Conservation (phyloP, 1,140 invertebrate species). For the Leguminivora glycinivorella region DNA sequence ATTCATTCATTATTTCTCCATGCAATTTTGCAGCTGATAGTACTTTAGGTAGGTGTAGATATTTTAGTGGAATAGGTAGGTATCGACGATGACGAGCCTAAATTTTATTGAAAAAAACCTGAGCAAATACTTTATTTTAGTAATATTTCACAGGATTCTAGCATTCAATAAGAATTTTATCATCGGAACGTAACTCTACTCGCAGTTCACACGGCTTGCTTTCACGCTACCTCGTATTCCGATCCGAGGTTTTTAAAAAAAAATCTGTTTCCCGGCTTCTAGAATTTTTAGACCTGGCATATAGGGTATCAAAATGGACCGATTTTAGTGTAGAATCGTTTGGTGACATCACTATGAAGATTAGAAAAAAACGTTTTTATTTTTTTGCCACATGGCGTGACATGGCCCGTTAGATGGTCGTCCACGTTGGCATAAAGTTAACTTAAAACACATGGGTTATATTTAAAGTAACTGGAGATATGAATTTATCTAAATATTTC, state of each 20-base stretch:
- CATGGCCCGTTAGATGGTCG: not conserved
- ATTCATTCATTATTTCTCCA: too few relatives aligned
- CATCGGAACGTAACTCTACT: not conserved
- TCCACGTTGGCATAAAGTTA: not conserved
- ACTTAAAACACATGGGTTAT: not conserved
- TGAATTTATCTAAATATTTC: not conserved
- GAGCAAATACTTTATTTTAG: too few relatives aligned
- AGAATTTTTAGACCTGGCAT: not conserved
- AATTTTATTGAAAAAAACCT: too few relatives aligned
- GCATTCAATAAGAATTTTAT: not conserved
- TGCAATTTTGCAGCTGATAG: too few relatives aligned
- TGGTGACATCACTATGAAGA: not conserved
- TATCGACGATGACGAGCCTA: too few relatives aligned
- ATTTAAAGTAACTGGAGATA: not conserved
- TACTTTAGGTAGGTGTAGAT: too few relatives aligned
- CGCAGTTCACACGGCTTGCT: not conserved
- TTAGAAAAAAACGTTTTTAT: not conserved
- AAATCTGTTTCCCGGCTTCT: constrained; percentile 7
- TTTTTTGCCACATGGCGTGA: not conserved
- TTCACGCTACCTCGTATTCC: not conserved
- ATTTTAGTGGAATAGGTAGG: too few relatives aligned
- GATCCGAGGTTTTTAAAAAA: not conserved
- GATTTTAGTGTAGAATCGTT: not conserved
- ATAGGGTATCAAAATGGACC: constrained; percentile 8
- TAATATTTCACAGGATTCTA: too few relatives aligned